phyloP scores from a whole-genome alignment of 1,140 invertebrate genomes.

The Drosophila miranda region DNA sequence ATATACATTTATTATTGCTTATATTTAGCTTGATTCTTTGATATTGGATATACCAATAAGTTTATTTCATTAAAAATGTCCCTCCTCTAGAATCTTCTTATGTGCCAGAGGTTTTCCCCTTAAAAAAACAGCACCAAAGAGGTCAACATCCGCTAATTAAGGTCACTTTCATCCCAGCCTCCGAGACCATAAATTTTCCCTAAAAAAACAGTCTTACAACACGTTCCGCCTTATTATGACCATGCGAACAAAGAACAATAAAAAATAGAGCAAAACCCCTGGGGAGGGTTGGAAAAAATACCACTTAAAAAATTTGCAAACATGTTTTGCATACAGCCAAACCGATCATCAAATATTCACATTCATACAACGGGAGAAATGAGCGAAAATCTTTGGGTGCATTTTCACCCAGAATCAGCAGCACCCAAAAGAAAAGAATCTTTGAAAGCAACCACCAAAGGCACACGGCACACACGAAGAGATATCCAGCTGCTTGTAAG shows the following conservation, averaged over 20 bases:
- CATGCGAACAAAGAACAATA: conserved; percentile 52
- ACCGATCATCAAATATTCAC: conserved; percentile 73
- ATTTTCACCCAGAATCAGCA: conserved; percentile 16
- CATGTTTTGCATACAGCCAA: conserved; percentile 74
- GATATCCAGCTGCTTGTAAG: conserved; percentile 60
- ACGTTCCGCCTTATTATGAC: conserved; percentile 75
- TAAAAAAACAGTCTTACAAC: conserved; percentile 34
- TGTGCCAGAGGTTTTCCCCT: conserved; percentile 5
- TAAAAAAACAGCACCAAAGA: conserved; percentile 11
- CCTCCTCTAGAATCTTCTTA: conserved; percentile 4
- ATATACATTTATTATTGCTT: no score
- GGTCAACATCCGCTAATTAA: conserved; percentile 62
- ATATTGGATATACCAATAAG: no score
- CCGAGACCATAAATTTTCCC: conserved; percentile 21
- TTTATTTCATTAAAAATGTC: no score
- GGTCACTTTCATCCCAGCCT: conserved; percentile 38
- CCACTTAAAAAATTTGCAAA: conserved; percentile 78
- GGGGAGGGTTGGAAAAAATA: conserved; percentile 31
- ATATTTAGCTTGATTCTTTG: no score
- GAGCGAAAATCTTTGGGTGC: conserved; percentile 24
- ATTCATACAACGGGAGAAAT: conserved; percentile 30
- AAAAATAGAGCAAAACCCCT: conserved; percentile 42
- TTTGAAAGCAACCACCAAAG: conserved; percentile 47
- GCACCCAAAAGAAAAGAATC: conserved; percentile 36
- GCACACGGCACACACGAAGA: not conserved